A percentile compares a stretch with the other conserved stretches of the same genome.
Evolutionary conservation across 2,113 vertebrate species (phyloP).

Genomic region (Hypanus sabinus): DNA sequence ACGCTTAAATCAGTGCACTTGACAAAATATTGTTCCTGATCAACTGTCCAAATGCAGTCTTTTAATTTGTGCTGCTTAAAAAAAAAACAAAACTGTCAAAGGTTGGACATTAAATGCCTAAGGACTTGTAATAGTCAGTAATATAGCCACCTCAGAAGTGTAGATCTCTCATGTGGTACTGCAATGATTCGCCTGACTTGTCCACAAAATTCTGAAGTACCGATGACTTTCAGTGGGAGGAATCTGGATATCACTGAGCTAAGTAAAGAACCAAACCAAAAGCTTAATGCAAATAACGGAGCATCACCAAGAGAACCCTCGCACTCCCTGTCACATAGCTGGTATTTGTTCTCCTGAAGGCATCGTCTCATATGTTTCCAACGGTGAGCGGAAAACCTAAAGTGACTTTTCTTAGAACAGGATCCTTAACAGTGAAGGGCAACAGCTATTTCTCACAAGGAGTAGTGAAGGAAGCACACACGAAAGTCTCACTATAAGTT

Average conservation of each 20-base stretch:
- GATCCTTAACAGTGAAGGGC: not conserved
- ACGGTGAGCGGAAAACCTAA: not conserved
- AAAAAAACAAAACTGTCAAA: not conserved
- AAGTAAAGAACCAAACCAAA: not conserved
- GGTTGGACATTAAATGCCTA: not conserved
- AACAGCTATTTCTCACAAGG: not conserved
- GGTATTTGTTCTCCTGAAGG: not conserved
- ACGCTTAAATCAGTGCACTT: not conserved
- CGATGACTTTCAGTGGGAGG: not conserved
- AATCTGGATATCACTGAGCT: not conserved
- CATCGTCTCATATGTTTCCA: not conserved
- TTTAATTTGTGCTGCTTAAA: not conserved
- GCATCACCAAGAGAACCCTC: not conserved
- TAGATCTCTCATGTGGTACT: not conserved
- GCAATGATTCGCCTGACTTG: not conserved
- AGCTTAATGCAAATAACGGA: not conserved
- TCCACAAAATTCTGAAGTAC: not conserved
- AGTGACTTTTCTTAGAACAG: not conserved
- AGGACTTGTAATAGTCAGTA: not conserved
- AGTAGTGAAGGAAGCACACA: not conserved
- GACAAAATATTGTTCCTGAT: not conserved
- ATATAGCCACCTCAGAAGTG: not conserved
- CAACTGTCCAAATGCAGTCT: not conserved
- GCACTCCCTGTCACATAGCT: not conserved
- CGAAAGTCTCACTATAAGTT: not conserved